These are phyloP conservation scores for Dusona sp. DNA, from an alignment of 2,888 invertebrate genomes.

Conservation along the genomic window DNA sequence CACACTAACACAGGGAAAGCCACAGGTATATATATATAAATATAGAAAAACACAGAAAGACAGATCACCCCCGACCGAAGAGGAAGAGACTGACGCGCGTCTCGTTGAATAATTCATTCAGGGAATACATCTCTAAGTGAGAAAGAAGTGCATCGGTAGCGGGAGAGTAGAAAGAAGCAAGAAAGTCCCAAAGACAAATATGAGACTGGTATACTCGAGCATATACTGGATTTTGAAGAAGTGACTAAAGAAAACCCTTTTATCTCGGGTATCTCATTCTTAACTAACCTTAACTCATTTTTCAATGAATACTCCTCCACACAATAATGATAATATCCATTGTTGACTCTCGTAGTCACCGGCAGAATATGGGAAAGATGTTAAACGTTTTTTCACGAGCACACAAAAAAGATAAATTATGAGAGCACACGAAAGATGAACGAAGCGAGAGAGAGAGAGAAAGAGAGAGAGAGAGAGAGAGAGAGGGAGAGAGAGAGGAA, in stretches of 20 bases:
- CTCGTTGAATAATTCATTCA: slow-evolving; percentile 70
- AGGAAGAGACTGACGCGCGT: slow-evolving; percentile 54
- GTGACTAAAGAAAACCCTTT: slow-evolving; percentile 55
- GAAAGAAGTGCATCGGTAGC: slow-evolving; percentile 56
- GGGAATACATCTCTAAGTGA: slow-evolving; percentile 56
- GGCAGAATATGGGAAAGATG: slow-evolving; percentile 6
- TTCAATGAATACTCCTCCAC: slow-evolving; percentile 37
- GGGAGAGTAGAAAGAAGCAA: slow-evolving; percentile 25
- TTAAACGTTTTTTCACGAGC: slow-evolving; percentile 19
- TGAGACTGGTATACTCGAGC: slow-evolving; percentile 39
- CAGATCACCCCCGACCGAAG: slow-evolving; percentile 45
- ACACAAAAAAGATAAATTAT: background rate
- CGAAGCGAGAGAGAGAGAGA: background rate
- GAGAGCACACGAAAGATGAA: background rate
- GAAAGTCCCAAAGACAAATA: slow-evolving; percentile 59
- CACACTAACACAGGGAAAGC: slow-evolving; percentile 10
- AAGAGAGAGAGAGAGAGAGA: background rate
- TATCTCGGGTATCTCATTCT: slow-evolving; percentile 26
- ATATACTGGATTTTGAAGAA: slow-evolving; percentile 66
- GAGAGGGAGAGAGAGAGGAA: background rate
- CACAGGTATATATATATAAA: background rate
- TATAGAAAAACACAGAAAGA: background rate
- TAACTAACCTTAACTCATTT: slow-evolving; percentile 36
- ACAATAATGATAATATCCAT: slow-evolving; percentile 19
- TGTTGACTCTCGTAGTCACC: slow-evolving; percentile 17